Base-by-base conservation (phyloP, 92 coral and sea anemone genomes). In the Ricordea florida region DNA sequence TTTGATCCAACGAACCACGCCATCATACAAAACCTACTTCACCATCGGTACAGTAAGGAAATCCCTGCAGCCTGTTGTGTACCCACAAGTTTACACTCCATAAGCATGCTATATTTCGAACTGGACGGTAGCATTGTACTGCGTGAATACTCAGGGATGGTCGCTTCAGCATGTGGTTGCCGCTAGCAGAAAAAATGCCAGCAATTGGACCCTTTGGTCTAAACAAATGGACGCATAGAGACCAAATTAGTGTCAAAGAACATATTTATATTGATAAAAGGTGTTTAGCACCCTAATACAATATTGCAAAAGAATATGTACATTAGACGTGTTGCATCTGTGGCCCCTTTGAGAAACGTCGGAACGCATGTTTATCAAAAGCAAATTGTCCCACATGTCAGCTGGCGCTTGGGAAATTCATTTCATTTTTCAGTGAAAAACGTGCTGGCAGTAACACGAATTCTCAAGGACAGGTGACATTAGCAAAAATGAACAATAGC, bases 41-140 rank as follows among this genome's bases (percentile, higher is more conserved):
- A 87, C 50, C 97, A 96, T 57, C 87, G 97, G 28, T 56, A 79
- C 70, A 87, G 85, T 58, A 83, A 76, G 33, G 59, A 80, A 9
- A 81, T 96, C 34, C 99, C 99, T 1, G 89, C 93, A 1, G 99
- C 96, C 35, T 96, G 97, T 65, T 96, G 99, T 43, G 99, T 96
- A 16, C 99, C 99, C 7, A 96, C 97, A 28, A 76, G 87, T 70
- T 85, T 96, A 50, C 90, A 92, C 69, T 89, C 97, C 31, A 77
- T 89, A 42, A 88, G 85, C 61, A 72, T 94, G 67, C 72, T 94
- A 77, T 94, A 92, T 57, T 92, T 85, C 33, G 94, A 92, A 62
- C 70, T 62, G 22, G 90, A 92, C 36, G 96, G 96, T 28, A 89
- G 92, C 62, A 92, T 96, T 53, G 93, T 85, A 1, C 67, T 92